Evolutionary conservation across 1,140 invertebrate species (phyloP).

Genomic region (Lordiphosa mommai): DNA sequence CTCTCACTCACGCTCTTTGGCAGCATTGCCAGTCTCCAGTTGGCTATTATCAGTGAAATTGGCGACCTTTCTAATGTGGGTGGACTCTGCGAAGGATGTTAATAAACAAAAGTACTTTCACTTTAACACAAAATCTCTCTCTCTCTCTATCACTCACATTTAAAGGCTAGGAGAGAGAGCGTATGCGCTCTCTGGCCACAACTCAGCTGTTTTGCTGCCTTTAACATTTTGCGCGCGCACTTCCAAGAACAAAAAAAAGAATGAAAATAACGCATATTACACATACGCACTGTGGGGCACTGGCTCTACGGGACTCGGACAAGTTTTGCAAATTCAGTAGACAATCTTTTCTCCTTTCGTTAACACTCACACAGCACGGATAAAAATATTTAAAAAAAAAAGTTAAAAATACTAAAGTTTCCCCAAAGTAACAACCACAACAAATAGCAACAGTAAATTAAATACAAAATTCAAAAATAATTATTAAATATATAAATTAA

Average conservation of each 20-base stretch:
- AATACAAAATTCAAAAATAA: constrained; percentile 6
- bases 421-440: constrained; percentile 21
- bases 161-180: constrained; percentile 34
- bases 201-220: constrained; percentile 64
- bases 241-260: constrained; percentile 47
- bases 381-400: constrained; percentile 32
- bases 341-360: constrained; percentile 78
- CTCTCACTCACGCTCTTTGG: constrained; percentile 6
- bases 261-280: constrained; percentile 42
- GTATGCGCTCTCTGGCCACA: constrained; percentile 18
- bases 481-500: constrained; percentile 16
- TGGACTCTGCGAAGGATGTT: constrained; percentile 39
- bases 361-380: constrained; percentile 66
- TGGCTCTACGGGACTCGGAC: constrained; percentile 42
- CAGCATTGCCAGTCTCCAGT: constrained; percentile 52
- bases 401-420: constrained; percentile 43
- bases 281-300: constrained; percentile 50
- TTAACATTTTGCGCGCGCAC: constrained; percentile 70
- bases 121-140: constrained; percentile 51
- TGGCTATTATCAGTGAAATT: constrained; percentile 72
- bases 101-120: constrained; percentile 73
- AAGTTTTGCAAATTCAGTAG: constrained; percentile 68
- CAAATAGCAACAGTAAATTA: constrained; percentile 38
- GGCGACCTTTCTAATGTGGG: constrained; percentile 60
- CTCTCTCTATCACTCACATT: constrained; percentile 11